Evolutionary conservation across 2,113 vertebrate species (phyloP), one percentile per base, ranked within the genome.

Genomic region (Hippolais icterina): DNA sequence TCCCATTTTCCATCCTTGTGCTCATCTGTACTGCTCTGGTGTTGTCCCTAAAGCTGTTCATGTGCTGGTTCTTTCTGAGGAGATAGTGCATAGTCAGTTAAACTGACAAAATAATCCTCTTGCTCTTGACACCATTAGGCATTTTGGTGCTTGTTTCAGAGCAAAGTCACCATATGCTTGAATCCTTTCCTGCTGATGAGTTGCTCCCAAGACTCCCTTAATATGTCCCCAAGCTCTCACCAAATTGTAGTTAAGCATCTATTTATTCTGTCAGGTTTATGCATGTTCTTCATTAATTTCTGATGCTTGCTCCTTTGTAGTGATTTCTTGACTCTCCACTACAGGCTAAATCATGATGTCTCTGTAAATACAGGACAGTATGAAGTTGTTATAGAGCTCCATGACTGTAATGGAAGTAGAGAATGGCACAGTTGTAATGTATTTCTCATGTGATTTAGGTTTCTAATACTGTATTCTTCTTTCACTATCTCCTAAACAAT

Each of bases 231-330:
- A 90, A 59, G 42, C n/a, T 75, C 75, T 57, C 82, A 49, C 82
- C 54, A 83, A 85, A 74, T 65, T 52, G 37, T 86, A 88, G 87
- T 91, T 93, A 94, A 85, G 52, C 47, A 94, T 91, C 91, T 87
- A 79, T 83, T 96, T 94, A 80, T 35, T 59, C 78, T 94, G 59
- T 60, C 63, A 63, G 39, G 31, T 91, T 95, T 89, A 77, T 85
- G 49, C 37, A 85, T 56, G 41, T 54, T 91, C 54, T 85, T 94
- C 74, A 80, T 94, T 90, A 88, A 68, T 91, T 94, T 94, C 91
- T 87, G 50, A 56, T 74, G 31, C n/a, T 79, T 77, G 24, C 64
- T 71, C 64, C 44, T 94, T 92, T 84, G 35, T 41, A 80, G 56
- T 83, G 78, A 77, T 95, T 96, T 87, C 63, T 88, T 78, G 54